Evolutionary conservation across 2,888 invertebrate genomes (phyloP), one percentile per base, ranked within the genome.

Genomic region (Crioceris asparagi): DNA sequence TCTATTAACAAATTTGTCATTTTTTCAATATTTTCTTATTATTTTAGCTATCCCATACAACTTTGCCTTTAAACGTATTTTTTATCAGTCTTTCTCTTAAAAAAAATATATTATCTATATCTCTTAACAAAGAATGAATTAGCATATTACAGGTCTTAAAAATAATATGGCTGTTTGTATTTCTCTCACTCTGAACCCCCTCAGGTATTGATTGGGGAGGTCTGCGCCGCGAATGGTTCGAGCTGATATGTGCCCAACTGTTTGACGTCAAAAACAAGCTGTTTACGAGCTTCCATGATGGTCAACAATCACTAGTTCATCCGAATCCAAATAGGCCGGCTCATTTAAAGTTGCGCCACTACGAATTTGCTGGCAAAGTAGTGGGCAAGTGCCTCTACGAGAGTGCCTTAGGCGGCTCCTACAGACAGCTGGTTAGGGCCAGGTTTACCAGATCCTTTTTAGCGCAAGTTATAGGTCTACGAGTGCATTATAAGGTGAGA

Each of bases 321-420:
- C 93, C 93, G 3, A 90, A 88, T 66, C 79, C 79, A 1, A 74
- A 75, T 53, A 69, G 90, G n/a, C 76, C 83, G 4, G 55, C 79
- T 3, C 74, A 83, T 56, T 67, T 87, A 21, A 90, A 90, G 68
- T 59, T 90, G 40, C 86, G 90, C 53, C 83, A 91, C 66, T 92
- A 83, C 62, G 92, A 93, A 67, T 84, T 88, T 56, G 93, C 93
- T 21, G 93, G 94, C 35, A 84, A 84, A 66, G 75, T 94, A 51
- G 90, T 93, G 25, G 93, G 92, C 42, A 94, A 94, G 69, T 92
- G 93, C 64, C 69, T 94, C 51, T 92, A 90, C 62, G 93, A 94
- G 69, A 88, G 88, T 41, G 85, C 92, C 3, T 72, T 92, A 35
- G 92, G 93, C 21, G 86, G 88, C 39, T 77, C 82, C 10, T 90